Conservation (phyloP, 2,113 vertebrate genomes). For the Tautogolabrus adspersus region DNA sequence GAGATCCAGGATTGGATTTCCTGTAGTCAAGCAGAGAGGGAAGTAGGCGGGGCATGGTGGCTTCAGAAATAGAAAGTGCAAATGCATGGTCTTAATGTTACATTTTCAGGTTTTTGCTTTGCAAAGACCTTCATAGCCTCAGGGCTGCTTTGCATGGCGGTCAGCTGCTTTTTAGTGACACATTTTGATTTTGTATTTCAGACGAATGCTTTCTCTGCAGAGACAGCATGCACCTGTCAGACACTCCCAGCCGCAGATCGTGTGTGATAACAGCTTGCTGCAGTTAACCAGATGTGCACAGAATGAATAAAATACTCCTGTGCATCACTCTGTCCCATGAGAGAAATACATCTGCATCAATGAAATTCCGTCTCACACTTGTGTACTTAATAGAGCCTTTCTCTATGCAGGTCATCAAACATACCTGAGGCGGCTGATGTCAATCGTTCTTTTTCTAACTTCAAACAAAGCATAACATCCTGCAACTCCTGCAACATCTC, state of each 20-base stretch:
- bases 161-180: background rate
- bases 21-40: too few relatives aligned
- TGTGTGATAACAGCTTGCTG: constrained; percentile 5
- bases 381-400: too few relatives aligned
- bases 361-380: too few relatives aligned
- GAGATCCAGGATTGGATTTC: too few relatives aligned
- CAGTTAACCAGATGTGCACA: constrained; percentile 3
- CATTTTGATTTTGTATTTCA: background rate
- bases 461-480: background rate
- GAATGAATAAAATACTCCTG: background rate
- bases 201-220: background rate
- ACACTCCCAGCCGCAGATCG: background rate
- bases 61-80: too few relatives aligned
- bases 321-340: background rate
- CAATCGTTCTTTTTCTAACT: too few relatives aligned
- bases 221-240: background rate
- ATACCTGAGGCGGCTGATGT: too few relatives aligned
- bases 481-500: background rate
- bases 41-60: too few relatives aligned
- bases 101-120: background rate
- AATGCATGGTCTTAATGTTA: too few relatives aligned
- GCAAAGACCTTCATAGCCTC: background rate
- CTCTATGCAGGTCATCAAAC: too few relatives aligned
- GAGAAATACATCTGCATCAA: background rate
- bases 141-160: background rate